A percentile compares a stretch with the other conserved stretches of the same genome.
Conservation (phyloP, 2,888 invertebrate species). For the Tenthredo distinguenda region DNA sequence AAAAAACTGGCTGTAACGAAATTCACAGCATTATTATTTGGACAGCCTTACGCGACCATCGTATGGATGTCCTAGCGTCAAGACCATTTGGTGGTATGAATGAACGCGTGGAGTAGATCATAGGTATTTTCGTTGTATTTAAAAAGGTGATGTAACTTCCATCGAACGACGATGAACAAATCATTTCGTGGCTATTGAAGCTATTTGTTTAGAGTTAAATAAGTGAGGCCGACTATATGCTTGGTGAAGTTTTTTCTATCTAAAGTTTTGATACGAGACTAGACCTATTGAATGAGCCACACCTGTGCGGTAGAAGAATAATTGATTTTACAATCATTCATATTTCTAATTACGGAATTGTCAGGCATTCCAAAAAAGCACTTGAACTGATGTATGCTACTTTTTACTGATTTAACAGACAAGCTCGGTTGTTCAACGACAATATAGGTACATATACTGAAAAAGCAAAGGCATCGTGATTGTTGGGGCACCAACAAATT, state of each 20-base stretch:
- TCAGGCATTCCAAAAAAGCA: background rate
- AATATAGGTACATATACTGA: background rate
- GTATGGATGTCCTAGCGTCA: background rate
- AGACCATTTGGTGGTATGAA: background rate
- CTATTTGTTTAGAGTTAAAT: background rate
- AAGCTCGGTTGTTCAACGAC: too few species aligned
- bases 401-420: background rate
- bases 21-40: background rate
- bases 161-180: background rate
- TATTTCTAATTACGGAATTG: background rate
- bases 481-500: background rate
- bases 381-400: background rate
- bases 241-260: background rate
- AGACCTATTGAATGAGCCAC: background rate
- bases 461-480: background rate
- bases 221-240: background rate
- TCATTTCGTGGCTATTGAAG: background rate
- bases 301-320: background rate
- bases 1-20: background rate
- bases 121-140: background rate
- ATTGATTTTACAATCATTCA: background rate
- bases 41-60: conserved; percentile 1
- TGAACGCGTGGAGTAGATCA: background rate
- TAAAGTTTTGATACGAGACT: background rate
- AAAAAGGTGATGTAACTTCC: background rate